A percentile compares a stretch with the other conserved stretches of the same genome.
These are phyloP conservation scores for Tillus elongatus DNA, from an alignment of 2,888 invertebrate species.

Conservation along the genomic window DNA sequence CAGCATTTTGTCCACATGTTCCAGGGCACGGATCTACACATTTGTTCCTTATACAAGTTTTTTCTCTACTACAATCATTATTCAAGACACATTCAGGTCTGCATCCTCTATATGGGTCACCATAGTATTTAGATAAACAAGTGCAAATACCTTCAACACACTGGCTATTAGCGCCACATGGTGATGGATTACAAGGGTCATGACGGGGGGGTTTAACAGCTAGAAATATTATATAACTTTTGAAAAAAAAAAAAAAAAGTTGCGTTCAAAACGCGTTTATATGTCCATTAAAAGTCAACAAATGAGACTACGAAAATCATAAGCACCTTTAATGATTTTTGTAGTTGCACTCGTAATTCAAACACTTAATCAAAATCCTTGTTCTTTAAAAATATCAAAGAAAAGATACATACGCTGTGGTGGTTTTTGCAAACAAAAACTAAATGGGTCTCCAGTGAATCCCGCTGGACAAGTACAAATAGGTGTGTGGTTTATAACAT, in stretches of 20 bases:
- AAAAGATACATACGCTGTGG: conserved; percentile 16
- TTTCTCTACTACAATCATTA: conserved; percentile 56
- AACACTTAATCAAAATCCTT: too few species aligned
- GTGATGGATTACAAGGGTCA: conserved; percentile 60
- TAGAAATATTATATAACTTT: background rate
- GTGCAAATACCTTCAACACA: conserved; percentile 61
- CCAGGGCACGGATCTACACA: conserved; percentile 66
- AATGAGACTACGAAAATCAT: too few species aligned
- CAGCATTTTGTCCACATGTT: conserved; percentile 60
- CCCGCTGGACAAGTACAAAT: conserved; percentile 57
- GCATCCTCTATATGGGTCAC: conserved; percentile 60
- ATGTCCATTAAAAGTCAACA: too few species aligned
- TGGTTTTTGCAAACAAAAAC: conserved; percentile 34
- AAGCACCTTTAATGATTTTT: too few species aligned
- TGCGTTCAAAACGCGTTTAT: too few species aligned
- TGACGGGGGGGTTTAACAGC: conserved; percentile 18
- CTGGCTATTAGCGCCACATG: conserved; percentile 63
- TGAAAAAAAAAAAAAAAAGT: too few species aligned
- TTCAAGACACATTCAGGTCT: conserved; percentile 63
- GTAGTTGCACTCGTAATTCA: too few species aligned
- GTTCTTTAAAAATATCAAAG: too few species aligned
- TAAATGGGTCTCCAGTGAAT: conserved; percentile 55
- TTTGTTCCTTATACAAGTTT: conserved; percentile 61
- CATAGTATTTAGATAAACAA: conserved; percentile 56
- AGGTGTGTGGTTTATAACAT: conserved; percentile 57